Evolutionary conservation across 2,113 vertebrate genomes (phyloP).

Genomic region (Thermophis baileyi): DNA sequence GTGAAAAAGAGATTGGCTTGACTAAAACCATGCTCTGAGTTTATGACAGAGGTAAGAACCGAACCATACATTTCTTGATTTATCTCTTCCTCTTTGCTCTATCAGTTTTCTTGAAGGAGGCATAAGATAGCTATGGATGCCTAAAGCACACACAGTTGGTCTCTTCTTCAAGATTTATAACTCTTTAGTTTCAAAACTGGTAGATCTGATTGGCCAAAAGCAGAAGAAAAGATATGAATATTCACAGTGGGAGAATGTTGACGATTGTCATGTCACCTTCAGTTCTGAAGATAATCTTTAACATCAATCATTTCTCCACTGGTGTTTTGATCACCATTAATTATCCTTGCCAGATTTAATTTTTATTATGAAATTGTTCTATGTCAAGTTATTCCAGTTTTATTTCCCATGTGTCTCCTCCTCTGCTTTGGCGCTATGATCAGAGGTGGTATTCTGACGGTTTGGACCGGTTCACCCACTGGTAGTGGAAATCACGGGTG

Average conservation of each 20-base stretch:
- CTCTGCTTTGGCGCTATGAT: not conserved
- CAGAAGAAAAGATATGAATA: not conserved
- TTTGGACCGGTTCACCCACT: too few relatives aligned
- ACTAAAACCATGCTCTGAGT: not conserved
- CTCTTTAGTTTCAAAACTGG: not conserved
- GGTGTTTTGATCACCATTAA: not conserved
- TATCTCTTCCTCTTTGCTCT: not conserved
- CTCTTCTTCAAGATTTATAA: not conserved
- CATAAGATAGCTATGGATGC: not conserved
- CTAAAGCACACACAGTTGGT: not conserved
- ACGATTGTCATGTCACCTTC: not conserved
- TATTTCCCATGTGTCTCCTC: not conserved
- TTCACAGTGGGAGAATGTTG: not conserved
- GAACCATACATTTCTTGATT: not conserved
- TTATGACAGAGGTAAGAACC: not conserved
- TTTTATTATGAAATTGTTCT: not conserved
- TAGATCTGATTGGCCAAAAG: not conserved
- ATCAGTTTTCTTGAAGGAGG: not conserved
- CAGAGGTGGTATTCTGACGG: too few relatives aligned
- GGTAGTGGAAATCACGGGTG: too few relatives aligned
- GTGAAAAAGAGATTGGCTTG: not conserved
- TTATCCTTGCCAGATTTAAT: not conserved
- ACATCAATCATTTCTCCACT: not conserved
- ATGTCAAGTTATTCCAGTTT: not conserved
- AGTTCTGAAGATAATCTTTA: not conserved